Conservation (phyloP, 2,888 invertebrate genomes). For the Pantelozetes paolii region DNA sequence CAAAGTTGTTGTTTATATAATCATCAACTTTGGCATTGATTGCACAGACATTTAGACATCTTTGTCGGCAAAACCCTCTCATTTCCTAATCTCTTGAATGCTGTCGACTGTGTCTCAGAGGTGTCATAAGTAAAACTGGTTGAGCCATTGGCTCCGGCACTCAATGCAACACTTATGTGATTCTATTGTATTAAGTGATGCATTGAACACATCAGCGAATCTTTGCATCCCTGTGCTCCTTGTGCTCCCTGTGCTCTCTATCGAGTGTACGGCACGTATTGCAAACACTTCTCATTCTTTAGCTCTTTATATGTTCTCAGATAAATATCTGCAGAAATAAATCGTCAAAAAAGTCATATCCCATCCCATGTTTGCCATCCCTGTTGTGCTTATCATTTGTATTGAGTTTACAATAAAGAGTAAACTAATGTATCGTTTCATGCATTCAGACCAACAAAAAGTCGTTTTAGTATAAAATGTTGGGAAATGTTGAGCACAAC, state of each 20-base stretch:
- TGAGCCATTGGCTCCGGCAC: no score
- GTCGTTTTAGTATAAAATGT: neutral
- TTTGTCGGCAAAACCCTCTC: slow-evolving; percentile 13
- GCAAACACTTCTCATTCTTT: slow-evolving; percentile 22
- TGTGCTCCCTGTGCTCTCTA: no score
- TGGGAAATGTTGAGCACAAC: slow-evolving; percentile 2
- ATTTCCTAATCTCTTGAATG: slow-evolving; percentile 27
- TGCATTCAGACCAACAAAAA: neutral
- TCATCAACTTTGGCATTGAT: neutral
- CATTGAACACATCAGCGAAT: slow-evolving; percentile 12
- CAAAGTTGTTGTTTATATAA: slow-evolving; percentile 28
- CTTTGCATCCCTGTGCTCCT: slow-evolving; percentile 9
- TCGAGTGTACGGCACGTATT: slow-evolving; percentile 5
- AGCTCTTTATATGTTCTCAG: neutral
- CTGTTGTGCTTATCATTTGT: slow-evolving; percentile 18
- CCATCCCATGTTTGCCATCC: neutral
- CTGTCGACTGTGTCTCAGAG: slow-evolving; percentile 23
- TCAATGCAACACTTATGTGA: neutral
- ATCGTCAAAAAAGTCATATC: slow-evolving; percentile 31
- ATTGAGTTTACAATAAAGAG: slow-evolving; percentile 14
- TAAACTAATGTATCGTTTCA: slow-evolving; percentile 17
- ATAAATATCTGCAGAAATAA: slow-evolving; percentile 30
- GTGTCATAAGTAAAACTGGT: slow-evolving; percentile 29
- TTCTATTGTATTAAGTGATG: neutral
- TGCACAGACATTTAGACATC: slow-evolving; percentile 9